Base-by-base conservation (phyloP, 2,888 invertebrate species). In the Athalia cordata region DNA sequence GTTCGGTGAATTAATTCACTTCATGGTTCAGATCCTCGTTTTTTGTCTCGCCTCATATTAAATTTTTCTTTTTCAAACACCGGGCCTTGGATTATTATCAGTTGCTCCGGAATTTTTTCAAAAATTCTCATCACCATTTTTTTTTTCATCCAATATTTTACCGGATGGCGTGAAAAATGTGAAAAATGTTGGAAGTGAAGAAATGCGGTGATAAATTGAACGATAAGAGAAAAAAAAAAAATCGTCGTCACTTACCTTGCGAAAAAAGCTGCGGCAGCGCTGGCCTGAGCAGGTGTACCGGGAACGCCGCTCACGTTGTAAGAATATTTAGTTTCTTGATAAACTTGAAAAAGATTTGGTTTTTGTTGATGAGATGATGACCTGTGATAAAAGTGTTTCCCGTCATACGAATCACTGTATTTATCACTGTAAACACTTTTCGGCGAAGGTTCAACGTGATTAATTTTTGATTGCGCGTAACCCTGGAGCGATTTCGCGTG, bases 201-300 rank as follows among this genome's bases (percentile, higher is more conserved):
- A 61, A 2, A 64, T 45, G 9, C 4, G 11, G 5, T 4, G 11
- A n/a, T 45, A 9, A 45, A 11, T 0, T 1, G 0, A 9, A 4
- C 0, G 3, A 29, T 64, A 3, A 2, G 11, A 45, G 45, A 45
- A n/a, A n/a, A 6, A 49, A 66, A 15, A 13, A 43, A 11, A 29
- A 29, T 8, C 59, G 57, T 64, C 9, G 49, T 65, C 75, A 87
- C 91, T 90, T 87, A 93, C 93, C 93, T 92, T 87, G 93, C 93
- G 86, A 93, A 93, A 90, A 93, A 93, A 80, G 92, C 92, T 79
- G 93, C 93, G 66, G 93, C 93, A 74, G 93, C 92, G 77, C 92
- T 92, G 66, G 92, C 91, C 84, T 92, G 92, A 68, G 92, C 92
- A 78, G 91, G 89, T 84, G 91, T 91, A 78, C 91, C 92, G 15